These are phyloP conservation scores for Ormyrus labotus DNA, from an alignment of 2,888 invertebrate genomes.

Conservation along the genomic window DNA sequence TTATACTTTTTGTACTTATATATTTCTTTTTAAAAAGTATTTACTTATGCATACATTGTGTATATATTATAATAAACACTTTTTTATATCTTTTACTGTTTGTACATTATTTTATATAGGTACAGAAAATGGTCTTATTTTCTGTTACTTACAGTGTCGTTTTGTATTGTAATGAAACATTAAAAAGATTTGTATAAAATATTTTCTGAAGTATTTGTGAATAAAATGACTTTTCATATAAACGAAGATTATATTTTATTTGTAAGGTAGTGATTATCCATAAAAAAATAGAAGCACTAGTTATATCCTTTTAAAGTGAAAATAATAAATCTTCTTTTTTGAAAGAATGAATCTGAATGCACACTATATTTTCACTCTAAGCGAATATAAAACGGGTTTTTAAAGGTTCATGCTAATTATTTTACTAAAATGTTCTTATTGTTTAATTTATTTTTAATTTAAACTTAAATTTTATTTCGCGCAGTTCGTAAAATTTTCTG, in stretches of 20 bases:
- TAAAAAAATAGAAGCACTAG: background rate
- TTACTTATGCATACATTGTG: background rate
- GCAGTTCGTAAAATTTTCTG: too few relatives aligned
- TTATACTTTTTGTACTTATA: background rate
- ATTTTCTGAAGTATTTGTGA: slow-evolving; percentile 40
- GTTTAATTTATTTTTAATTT: too few relatives aligned
- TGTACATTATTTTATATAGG: slow-evolving; percentile 20
- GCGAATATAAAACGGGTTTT: background rate
- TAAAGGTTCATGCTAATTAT: too few relatives aligned
- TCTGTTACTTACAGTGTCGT: slow-evolving; percentile 23
- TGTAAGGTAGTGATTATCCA: slow-evolving; percentile 39
- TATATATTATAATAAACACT: background rate
- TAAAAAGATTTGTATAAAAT: slow-evolving; percentile 32
- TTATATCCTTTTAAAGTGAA: slow-evolving; percentile 17
- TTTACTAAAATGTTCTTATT: too few relatives aligned
- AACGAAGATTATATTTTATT: slow-evolving; percentile 43
- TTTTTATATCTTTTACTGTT: slow-evolving; percentile 1
- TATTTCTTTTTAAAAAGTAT: background rate
- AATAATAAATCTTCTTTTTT: background rate
- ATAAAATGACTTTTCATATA: slow-evolving; percentile 46
- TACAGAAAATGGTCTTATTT: slow-evolving; percentile 11
- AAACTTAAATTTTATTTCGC: too few relatives aligned
- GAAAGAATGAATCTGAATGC: background rate
- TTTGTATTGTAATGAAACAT: slow-evolving; percentile 23
- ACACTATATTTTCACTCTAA: slow-evolving; percentile 1